Conservation (phyloP, 2,888 invertebrate genomes). For the Trisateles emortualis region DNA sequence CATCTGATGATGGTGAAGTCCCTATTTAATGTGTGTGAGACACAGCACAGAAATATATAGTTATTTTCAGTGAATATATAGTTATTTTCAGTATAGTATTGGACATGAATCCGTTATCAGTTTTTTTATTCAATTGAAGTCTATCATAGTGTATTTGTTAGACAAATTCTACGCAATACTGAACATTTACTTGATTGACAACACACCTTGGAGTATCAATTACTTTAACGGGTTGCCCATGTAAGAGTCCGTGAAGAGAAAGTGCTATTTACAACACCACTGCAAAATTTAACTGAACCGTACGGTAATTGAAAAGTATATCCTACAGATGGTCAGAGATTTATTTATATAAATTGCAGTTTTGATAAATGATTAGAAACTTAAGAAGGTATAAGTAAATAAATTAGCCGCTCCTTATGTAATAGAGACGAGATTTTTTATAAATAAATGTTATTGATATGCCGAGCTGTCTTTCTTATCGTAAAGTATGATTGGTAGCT, state of each 20-base stretch:
- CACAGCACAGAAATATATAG: too few relatives aligned
- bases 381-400: background rate
- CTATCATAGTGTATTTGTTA: constrained; percentile 20
- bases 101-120: too few relatives aligned
- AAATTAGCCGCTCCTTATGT: too few relatives aligned
- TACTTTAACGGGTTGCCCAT: constrained; percentile 51
- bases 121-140: constrained; percentile 29
- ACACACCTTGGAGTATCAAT: constrained; percentile 52
- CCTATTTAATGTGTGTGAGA: too few relatives aligned
- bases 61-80: too few relatives aligned
- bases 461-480: too few relatives aligned
- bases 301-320: constrained; percentile 41
- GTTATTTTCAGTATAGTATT: too few relatives aligned
- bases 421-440: too few relatives aligned
- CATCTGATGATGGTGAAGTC: too few relatives aligned
- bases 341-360: constrained; percentile 11
- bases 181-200: constrained; percentile 58
- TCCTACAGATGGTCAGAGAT: constrained; percentile 17
- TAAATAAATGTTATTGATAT: too few relatives aligned
- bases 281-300: constrained; percentile 46
- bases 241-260: constrained; percentile 46
- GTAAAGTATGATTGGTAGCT: too few relatives aligned
- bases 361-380: constrained; percentile 7
- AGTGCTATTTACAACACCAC: constrained; percentile 49
- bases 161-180: constrained; percentile 42